Conservation (phyloP, 2,888 invertebrate species). For the Deilephila elpenor region DNA sequence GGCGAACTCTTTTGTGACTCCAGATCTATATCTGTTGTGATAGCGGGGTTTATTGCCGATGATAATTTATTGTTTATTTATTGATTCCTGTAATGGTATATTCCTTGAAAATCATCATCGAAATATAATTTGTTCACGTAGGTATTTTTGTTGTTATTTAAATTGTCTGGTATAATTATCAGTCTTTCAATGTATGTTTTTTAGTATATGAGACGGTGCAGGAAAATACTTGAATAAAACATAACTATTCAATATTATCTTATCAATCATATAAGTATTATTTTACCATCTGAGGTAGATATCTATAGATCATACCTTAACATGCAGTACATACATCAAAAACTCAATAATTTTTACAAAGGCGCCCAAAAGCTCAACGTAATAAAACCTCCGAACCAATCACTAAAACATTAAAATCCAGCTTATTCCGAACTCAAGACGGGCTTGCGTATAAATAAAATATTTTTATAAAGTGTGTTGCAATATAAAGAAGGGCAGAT, state of each 20-base stretch:
- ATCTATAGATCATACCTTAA: too few relatives aligned
- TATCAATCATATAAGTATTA: too few relatives aligned
- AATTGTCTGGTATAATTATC: too few relatives aligned
- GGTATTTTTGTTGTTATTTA: too few relatives aligned
- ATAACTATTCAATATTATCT: not conserved
- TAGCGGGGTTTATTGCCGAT: constrained; percentile 8
- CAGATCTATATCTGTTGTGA: constrained; percentile 20
- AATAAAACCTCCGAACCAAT: not conserved
- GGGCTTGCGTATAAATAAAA: constrained; percentile 31
- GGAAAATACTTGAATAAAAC: too few relatives aligned
- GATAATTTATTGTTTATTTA: constrained; percentile 9
- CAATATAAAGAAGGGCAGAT: constrained; percentile 62
- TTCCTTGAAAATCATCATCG: not conserved
- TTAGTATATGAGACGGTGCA: too few relatives aligned
- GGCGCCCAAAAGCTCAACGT: too few relatives aligned
- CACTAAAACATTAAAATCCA: not conserved
- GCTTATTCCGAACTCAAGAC: constrained; percentile 10
- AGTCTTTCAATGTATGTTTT: too few relatives aligned
- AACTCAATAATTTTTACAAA: too few relatives aligned
- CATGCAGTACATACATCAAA: too few relatives aligned
- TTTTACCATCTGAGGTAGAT: too few relatives aligned
- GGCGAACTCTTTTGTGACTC: constrained; percentile 18
- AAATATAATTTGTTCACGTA: too few relatives aligned
- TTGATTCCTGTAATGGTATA: not conserved
- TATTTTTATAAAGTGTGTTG: constrained; percentile 42